Percentiles rank a stretch among this genome's conserved stretches.
These are phyloP conservation scores for Lepidurus arcticus DNA, from an alignment of 1,140 invertebrate genomes.

Conservation along the genomic window DNA sequence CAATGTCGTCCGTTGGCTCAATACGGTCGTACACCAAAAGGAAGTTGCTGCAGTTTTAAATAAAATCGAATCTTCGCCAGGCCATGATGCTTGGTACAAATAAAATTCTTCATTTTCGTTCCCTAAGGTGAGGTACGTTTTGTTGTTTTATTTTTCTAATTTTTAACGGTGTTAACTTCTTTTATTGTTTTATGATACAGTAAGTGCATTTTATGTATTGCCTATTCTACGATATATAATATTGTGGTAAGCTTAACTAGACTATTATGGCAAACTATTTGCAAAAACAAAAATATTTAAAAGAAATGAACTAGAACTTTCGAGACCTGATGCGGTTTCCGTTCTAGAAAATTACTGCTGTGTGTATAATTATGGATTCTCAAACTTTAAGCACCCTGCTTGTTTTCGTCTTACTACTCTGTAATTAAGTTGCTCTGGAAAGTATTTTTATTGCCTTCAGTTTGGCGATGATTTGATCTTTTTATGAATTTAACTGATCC, in stretches of 20 bases:
- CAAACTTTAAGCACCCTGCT: no score
- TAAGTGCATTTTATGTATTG: not conserved
- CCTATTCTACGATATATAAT: not conserved
- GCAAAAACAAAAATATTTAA: not conserved
- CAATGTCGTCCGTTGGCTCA: conserved; percentile 49
- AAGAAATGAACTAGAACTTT: no score
- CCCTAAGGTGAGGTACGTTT: not conserved
- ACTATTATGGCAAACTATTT: not conserved
- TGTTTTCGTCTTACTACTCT: no score
- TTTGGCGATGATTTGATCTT: not conserved
- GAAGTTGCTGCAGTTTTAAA: conserved; percentile 49
- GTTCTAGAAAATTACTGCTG: no score
- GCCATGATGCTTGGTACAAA: conserved; percentile 2
- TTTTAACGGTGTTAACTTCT: not conserved
- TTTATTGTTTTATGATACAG: not conserved
- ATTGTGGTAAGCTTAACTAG: not conserved
- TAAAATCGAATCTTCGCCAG: conserved; percentile 22
- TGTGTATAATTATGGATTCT: no score
- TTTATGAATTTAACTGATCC: not conserved
- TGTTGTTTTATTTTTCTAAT: not conserved
- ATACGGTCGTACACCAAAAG: conserved; percentile 52
- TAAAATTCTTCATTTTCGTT: not conserved
- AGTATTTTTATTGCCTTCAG: not conserved
- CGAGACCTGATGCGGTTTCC: no score
- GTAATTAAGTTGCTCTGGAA: no score